A percentile compares a stretch with the other conserved stretches of the same genome.
Evolutionary conservation across 2,113 vertebrate species (phyloP).

Genomic region (Gopherus evgoodei): DNA sequence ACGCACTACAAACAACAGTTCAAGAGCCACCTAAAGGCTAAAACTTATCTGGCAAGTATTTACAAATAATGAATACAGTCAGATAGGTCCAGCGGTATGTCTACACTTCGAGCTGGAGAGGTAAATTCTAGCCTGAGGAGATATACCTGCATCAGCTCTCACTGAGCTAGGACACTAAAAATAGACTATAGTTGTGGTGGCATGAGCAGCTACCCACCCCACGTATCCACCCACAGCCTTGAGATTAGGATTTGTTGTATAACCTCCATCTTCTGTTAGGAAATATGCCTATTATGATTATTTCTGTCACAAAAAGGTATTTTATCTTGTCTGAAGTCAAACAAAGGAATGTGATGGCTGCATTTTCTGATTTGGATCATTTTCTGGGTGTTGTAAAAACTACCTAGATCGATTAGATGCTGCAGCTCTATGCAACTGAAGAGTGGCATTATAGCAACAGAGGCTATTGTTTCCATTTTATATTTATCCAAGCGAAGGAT

Average conservation of each 20-base stretch:
- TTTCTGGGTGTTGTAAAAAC: background rate
- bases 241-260: background rate
- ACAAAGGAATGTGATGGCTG: background rate
- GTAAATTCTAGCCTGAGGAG: background rate
- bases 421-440: background rate
- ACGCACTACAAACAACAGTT: background rate
- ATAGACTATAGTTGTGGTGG: background rate
- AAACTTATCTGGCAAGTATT: background rate
- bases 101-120: background rate
- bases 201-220: background rate
- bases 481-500: background rate
- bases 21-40: background rate
- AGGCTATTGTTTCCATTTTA: background rate
- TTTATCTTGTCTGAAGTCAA: background rate
- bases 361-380: background rate
- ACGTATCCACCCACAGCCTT: background rate
- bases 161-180: background rate
- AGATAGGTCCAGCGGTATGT: background rate
- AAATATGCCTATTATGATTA: background rate
- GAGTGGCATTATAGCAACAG: background rate
- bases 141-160: background rate
- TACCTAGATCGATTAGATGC: too few species aligned
- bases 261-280: background rate
- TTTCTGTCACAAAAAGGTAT: background rate
- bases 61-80: background rate